Conservation (phyloP, 2,797 vertebrate species). For the Oreortyx pictus region DNA sequence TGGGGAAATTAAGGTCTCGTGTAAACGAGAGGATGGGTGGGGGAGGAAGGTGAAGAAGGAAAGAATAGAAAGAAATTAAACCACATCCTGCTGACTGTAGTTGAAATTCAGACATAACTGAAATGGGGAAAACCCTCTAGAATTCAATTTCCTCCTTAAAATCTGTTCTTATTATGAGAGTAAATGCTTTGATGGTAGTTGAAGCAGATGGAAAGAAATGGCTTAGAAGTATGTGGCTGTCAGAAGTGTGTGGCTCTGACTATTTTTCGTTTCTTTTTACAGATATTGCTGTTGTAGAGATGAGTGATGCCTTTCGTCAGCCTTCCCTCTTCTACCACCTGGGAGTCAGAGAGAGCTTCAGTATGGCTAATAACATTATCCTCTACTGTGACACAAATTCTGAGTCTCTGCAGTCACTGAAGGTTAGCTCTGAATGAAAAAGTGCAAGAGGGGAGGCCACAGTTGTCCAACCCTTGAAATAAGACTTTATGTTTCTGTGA, state of each 20-base stretch:
- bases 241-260: background rate
- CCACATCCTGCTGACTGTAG: conserved; percentile 27
- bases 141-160: conserved; percentile 44
- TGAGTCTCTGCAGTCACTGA: conserved; percentile 93
- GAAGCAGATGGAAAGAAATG: background rate
- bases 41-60: background rate
- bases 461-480: background rate
- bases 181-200: background rate
- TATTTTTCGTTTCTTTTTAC: conserved; percentile 50
- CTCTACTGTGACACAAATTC: conserved; percentile 95
- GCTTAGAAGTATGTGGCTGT: background rate
- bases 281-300: conserved; percentile 98
- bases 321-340: conserved; percentile 98
- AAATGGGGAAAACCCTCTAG: conserved; percentile 54
- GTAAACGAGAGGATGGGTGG: background rate
- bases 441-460: background rate
- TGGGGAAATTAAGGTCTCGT: background rate
- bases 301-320: conserved; percentile 97
- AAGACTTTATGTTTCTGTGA: background rate
- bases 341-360: conserved; percentile 97
- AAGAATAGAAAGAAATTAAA: background rate
- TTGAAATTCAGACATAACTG: conserved; percentile 17
- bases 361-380: conserved; percentile 99
- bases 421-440: conserved; percentile 83
- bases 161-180: background rate